Conservation (phyloP, 2,113 vertebrate species). For the Andinoacara biseriatus region DNA sequence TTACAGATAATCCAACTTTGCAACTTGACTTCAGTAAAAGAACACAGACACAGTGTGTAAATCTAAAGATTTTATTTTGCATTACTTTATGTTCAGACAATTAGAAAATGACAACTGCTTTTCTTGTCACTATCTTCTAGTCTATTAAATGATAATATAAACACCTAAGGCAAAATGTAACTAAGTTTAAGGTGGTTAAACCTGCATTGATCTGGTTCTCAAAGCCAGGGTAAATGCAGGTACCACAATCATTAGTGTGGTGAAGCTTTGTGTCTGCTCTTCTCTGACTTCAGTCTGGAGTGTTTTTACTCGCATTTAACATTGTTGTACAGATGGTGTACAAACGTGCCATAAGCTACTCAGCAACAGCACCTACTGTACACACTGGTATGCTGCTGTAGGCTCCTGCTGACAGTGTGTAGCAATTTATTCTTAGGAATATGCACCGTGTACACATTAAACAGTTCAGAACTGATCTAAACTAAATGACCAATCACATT, state of each 20-base stretch:
- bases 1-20: neutral
- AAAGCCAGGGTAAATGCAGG: slow-evolving; percentile 21
- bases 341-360: too few relatives aligned
- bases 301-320: neutral
- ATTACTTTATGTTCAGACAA: slow-evolving; percentile 65
- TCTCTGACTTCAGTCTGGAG: slow-evolving; percentile 42
- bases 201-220: slow-evolving; percentile 35
- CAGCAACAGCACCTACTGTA: too few relatives aligned
- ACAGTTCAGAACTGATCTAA: too few relatives aligned
- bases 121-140: slow-evolving; percentile 57
- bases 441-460: too few relatives aligned
- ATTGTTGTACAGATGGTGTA: neutral
- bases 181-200: slow-evolving; percentile 44
- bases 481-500: neutral
- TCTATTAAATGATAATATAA: slow-evolving; percentile 71
- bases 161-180: slow-evolving; percentile 54
- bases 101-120: slow-evolving; percentile 62
- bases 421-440: too few relatives aligned
- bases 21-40: neutral
- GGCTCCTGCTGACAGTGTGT: too few relatives aligned
- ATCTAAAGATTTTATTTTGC: slow-evolving; percentile 72
- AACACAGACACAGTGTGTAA: slow-evolving; percentile 39
- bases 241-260: slow-evolving; percentile 16
- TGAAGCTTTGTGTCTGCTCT: neutral
- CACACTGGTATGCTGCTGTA: neutral